Base-by-base conservation (phyloP, 2,113 vertebrate species). In the Gopherus evgoodei region DNA sequence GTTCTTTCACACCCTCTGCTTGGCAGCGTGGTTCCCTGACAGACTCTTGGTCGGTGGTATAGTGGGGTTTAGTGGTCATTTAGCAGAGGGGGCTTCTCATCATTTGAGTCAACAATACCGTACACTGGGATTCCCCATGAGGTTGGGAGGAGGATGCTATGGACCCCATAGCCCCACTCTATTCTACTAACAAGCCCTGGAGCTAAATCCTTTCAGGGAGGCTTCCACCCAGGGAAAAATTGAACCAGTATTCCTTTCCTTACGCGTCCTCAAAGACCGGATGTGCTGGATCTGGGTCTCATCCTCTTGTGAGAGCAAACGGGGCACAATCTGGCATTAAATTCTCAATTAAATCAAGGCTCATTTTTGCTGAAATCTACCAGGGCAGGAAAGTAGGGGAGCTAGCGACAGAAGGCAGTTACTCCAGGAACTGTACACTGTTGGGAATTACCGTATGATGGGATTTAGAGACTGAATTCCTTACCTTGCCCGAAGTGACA, bases 391-490 rank as follows among this genome's bases (percentile, higher is more conserved):
- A 88, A 10, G 86, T 49, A 47, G 94, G 84, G 96, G 52, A 96
- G 38, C 27, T 44, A 29, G 44, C 92, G 94, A 89, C 84, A 95
- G 93, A 97, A 96, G 83, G 52, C 86, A 90, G 92, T 89, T 95
- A 90, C 24, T 94, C 78, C 6, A 19, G 8, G 52, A 91, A 91
- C 94, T 86, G 93, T 95, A 57, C 83, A 88, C 86, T 91, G 19
- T 49, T 91, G 91, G 53, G 89, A 56, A 83, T 88, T 86, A 86
- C 94, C 80, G 59, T 81, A 56, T 11, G 79, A 53, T 91, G 75
- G 52, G 81, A 80, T 91, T 96, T 95, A 59, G 90, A 96, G 90
- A 31, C 27, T 38, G 62, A 5, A 65, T 88, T 94, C 89, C 97
- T 89, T 79, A 22, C 91, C 56, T 93, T 95, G 96, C 89, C 44